phyloP scores from a whole-genome alignment of 2,797 vertebrate species.

The Scomberomorus guttatus region DNA sequence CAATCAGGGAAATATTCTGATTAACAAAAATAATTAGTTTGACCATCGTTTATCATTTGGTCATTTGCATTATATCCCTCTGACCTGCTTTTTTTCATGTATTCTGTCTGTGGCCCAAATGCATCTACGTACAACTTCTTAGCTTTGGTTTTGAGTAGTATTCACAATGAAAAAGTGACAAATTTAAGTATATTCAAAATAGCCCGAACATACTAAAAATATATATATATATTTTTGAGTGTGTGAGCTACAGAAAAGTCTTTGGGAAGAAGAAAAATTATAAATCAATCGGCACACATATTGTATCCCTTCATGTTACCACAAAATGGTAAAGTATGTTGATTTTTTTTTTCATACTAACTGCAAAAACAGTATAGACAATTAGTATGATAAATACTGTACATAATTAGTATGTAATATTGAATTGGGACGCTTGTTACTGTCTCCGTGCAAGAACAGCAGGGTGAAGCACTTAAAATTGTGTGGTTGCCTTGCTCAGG shows the following conservation, averaged over 20 bases:
- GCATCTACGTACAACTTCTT: background rate
- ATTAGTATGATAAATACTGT: no score
- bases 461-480: background rate
- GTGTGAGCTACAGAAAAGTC: no score
- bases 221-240: no score
- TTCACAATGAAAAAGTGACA: background rate
- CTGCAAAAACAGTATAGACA: background rate
- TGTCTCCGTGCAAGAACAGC: background rate
- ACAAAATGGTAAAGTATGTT: background rate
- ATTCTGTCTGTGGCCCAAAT: background rate
- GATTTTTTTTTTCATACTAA: background rate
- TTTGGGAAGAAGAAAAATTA: no score
- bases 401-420: background rate
- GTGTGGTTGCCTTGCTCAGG: background rate
- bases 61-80: background rate
- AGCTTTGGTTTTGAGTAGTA: background rate
- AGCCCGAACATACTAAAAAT: background rate
- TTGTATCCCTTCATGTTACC: no score
- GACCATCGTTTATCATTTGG: background rate
- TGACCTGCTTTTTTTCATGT: constrained; percentile 12
- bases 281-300: background rate
- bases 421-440: no score
- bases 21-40: constrained; percentile 23
- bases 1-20: constrained; percentile 23
- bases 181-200: background rate